These are phyloP conservation scores for Sceloporus undulatus DNA, from an alignment of 2,113 vertebrate genomes.

Conservation along the genomic window DNA sequence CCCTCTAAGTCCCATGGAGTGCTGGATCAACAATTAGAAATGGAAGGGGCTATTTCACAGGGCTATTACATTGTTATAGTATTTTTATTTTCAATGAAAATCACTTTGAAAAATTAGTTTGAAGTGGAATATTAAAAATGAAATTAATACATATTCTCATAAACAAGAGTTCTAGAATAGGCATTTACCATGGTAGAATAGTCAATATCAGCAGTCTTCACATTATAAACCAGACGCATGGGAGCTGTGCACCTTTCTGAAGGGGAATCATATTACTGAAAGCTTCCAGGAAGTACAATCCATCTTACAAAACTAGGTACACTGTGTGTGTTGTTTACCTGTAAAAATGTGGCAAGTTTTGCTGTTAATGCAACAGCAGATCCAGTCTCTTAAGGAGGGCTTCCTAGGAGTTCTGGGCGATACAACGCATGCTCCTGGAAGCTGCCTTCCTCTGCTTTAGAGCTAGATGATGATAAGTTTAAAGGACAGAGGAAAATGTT, in stretches of 20 bases:
- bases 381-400: background rate
- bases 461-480: background rate
- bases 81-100: background rate
- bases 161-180: background rate
- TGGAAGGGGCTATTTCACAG: background rate
- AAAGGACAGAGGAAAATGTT: background rate
- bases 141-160: background rate
- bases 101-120: background rate
- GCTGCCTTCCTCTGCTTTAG: background rate
- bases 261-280: too few relatives aligned
- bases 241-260: background rate
- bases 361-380: background rate
- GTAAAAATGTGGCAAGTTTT: too few relatives aligned
- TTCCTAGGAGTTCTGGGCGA: background rate
- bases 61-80: background rate
- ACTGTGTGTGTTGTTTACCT: background rate
- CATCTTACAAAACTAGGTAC: background rate
- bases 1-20: too few relatives aligned
- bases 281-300: background rate
- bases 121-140: background rate
- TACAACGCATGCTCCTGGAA: background rate
- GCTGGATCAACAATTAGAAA: too few relatives aligned
- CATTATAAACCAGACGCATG: background rate
- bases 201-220: background rate
- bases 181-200: too few relatives aligned